These are phyloP conservation scores for Gracilinanus agilis DNA, from an alignment of 2,113 vertebrate genomes.

Conservation along the genomic window DNA sequence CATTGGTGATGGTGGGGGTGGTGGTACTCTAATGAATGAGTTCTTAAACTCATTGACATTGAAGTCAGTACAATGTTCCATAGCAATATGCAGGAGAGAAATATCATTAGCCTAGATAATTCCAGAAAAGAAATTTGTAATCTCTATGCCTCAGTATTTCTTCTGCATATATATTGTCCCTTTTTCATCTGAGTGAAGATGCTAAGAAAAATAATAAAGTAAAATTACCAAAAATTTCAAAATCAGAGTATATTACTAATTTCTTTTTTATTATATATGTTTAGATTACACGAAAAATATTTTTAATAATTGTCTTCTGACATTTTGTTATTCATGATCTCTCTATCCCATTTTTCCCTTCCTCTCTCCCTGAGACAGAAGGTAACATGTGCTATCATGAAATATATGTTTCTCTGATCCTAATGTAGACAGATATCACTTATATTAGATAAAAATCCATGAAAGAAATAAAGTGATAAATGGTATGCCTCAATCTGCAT, in stretches of 20 bases:
- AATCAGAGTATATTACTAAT: neutral
- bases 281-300: no score
- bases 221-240: neutral
- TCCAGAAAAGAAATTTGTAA: neutral
- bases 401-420: no score
- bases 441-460: no score
- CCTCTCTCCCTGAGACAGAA: no score
- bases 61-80: neutral
- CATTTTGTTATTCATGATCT: no score
- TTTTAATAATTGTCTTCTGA: no score
- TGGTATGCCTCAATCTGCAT: no score
- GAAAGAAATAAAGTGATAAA: no score
- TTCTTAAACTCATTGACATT: neutral
- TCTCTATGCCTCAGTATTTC: neutral
- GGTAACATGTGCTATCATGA: no score
- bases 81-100: neutral
- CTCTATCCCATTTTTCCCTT: no score
- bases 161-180: neutral
- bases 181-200: neutral
- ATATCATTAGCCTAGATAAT: neutral
- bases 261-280: no score
- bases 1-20: neutral
- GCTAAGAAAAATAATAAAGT: neutral
- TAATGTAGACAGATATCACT: no score
- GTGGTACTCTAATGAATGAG: neutral